phyloP scores from a whole-genome alignment of 2,888 invertebrate genomes.

The Bedellia somnulentella region DNA sequence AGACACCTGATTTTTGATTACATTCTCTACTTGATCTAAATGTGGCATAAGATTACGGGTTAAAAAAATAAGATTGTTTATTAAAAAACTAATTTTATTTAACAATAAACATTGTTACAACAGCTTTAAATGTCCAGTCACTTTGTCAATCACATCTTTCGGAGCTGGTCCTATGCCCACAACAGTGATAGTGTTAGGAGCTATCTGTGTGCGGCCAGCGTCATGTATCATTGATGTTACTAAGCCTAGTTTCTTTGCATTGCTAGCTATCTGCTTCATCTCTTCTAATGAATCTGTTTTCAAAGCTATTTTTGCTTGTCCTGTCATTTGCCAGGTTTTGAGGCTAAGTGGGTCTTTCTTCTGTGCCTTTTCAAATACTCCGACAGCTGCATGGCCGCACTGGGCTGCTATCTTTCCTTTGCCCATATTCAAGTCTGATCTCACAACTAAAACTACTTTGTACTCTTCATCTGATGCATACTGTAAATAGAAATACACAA shows the following conservation, averaged over 20 bases:
- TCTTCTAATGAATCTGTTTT: conserved; percentile 78
- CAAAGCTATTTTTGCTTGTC: conserved; percentile 88
- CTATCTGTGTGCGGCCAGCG: conserved; percentile 93
- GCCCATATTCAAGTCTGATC: conserved; percentile 91
- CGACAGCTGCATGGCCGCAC: conserved; percentile 92
- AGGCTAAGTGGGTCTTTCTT: conserved; percentile 63
- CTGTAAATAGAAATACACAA: conserved; percentile 21
- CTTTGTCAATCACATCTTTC: conserved; percentile 71
- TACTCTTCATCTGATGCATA: conserved; percentile 56
- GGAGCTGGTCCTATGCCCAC: conserved; percentile 92
- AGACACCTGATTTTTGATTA: too few species aligned
- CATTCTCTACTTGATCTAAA: too few species aligned
- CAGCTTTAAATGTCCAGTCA: conserved; percentile 87
- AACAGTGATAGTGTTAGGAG: conserved; percentile 85
- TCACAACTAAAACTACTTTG: conserved; percentile 83
- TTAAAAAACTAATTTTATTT: too few species aligned
- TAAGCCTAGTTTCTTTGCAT: conserved; percentile 71
- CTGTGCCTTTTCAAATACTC: conserved; percentile 74
- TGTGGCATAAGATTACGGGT: too few species aligned
- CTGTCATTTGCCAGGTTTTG: conserved; percentile 62
- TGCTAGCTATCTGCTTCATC: conserved; percentile 67
- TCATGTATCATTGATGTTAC: conserved; percentile 78
- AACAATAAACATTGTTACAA: conserved; percentile 49
- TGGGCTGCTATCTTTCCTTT: conserved; percentile 95
- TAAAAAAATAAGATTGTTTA: too few species aligned